Evolutionary conservation across 2,888 invertebrate genomes (phyloP), one percentile per base, ranked within the genome.

Genomic region (Galerucella pusilla): DNA sequence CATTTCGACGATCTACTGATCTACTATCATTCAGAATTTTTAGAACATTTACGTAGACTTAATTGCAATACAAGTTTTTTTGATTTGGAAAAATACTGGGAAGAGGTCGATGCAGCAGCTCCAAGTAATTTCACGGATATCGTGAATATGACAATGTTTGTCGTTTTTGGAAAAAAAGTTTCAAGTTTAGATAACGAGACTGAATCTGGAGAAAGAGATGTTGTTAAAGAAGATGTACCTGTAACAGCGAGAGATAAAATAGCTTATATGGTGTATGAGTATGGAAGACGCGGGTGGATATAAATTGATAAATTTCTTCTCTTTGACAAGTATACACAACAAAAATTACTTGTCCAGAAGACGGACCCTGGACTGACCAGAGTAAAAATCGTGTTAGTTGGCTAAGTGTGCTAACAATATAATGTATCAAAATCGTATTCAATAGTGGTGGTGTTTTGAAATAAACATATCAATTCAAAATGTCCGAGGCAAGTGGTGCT

Each of bases 1-100:
- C 68, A 79, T 57, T 75, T 79, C 11, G 79, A 79, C 35, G 75
- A 77, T 14, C 74, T 81, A 3, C 60, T 80, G 3, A 68, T 75
- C 49, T 73, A 68, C 25, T 81, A 81, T 60, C 77, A 80, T 59
- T 57, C 76, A 1, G 61, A 66, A 46, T 77, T 78, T 49, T 65
- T 69, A 6, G 49, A 71, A 11, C 72, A 68, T 4, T 69, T 81
- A 10, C 65, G 68, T 20, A 74, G 65, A 16, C 64, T 77, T 0
- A 76, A 71, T 12, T 52, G 75, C 9, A 70, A 79, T 35, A 65
- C 60, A 0, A 67, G 49, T 4, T 57, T 42, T 10, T 80, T 76
- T 59, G 42, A 45, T 45, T 54, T 65, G 16, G 71, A 67, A 10
- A 54, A 60, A 20, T 68, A 74, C 49, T 6, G 60, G 52, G 25